Evolutionary conservation across 2,797 vertebrate species (phyloP).

Genomic region (Hybognathus amarus): DNA sequence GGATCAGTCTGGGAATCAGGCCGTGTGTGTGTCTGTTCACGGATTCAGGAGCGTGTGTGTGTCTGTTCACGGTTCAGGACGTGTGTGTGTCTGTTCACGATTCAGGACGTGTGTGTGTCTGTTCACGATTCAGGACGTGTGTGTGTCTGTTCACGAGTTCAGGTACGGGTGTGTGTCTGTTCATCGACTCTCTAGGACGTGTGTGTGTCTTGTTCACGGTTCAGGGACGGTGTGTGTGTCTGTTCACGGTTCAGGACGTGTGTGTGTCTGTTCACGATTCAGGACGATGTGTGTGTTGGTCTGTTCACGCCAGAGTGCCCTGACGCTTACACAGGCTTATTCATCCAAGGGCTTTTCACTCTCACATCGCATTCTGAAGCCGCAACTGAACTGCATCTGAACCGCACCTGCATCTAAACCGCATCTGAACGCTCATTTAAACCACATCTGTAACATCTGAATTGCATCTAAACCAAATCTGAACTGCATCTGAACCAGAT

Average conservation of each 20-base stretch:
- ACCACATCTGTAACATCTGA: too few species aligned
- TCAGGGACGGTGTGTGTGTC: background rate
- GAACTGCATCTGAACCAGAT: too few species aligned
- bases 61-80: too few species aligned
- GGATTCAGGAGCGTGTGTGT: background rate
- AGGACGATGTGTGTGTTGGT: background rate
- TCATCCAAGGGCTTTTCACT: background rate
- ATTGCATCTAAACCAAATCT: too few species aligned
- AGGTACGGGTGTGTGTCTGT: background rate
- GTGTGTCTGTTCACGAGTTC: background rate
- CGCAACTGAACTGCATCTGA: too few species aligned
- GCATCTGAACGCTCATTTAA: rapidly evolving
- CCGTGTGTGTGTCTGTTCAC: background rate
- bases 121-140: background rate
- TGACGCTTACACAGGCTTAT: background rate
- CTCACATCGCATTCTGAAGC: too few species aligned
- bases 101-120: background rate
- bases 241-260: too few species aligned
- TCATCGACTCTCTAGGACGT: too few species aligned
- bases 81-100: background rate
- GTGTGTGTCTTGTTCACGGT: too few species aligned
- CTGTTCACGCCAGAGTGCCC: background rate
- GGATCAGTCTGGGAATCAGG: background rate
- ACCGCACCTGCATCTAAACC: too few species aligned
- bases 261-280: background rate